Base-by-base conservation (phyloP, 2,113 vertebrate species). In the Nesogale talazaci region DNA sequence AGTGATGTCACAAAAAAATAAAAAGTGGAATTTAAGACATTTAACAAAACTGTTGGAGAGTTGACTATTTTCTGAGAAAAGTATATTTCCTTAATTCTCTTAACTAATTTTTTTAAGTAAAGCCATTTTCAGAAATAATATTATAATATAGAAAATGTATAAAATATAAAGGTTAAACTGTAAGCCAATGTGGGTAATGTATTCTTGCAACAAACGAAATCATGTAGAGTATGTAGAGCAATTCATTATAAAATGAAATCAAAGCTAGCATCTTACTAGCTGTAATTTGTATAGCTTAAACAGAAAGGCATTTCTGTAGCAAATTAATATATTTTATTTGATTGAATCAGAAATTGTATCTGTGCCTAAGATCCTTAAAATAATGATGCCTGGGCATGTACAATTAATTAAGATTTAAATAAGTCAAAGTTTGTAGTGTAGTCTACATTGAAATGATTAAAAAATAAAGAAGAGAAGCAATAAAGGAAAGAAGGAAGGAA, bases 151-250 rank as follows among this genome's bases (percentile, higher is more conserved):
- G 46, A 92, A 92, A 90, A 92, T 19, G 7, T 57, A 79, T 1
- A n/a, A 25, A 84, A 65, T 38, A 70, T 78, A 74, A 74, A 63
- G 57, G 27, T 6, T 61, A 92, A 70, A 59, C 81, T 89, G 61
- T 86, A 83, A 90, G 36, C 25, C 83, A 86, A 78, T 79, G 20
- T 82, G 22, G 36, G 6, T 67, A 93, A 83, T 74, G 67, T 90
- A 78, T 89, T 85, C 77, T 90, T 92, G 34, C 83, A 75, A 65
- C 4, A 87, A 65, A 93, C 16, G 83, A 92, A 94, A 94, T 85
- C 3, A 67, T 42, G 7, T 90, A 90, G 93, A 88, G 75, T 82
- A 90, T 77, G 91, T 85, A 91, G 86, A 94, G 11, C 2, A 80
- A 88, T 61, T 84, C 3, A 52, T 72, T 69, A 78, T 61, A 57